Conservation (phyloP, 2,797 vertebrate species). For the Danio albolineatus region DNA sequence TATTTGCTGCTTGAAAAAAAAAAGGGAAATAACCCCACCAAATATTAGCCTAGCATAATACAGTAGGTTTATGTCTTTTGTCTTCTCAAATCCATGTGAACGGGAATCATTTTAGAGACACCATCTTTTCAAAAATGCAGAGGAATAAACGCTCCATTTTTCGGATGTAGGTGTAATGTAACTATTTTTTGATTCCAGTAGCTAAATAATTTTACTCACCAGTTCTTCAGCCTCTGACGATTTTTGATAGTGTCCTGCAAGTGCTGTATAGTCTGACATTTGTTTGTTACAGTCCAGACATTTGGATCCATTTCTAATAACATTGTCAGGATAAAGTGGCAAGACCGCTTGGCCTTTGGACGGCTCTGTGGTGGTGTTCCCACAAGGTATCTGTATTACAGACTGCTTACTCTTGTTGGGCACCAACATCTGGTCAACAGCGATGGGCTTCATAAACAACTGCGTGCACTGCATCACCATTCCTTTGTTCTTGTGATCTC, state of each 20-base stretch:
- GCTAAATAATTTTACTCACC: conserved; percentile 77
- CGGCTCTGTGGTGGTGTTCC: conserved; percentile 52
- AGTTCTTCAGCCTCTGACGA: conserved; percentile 85
- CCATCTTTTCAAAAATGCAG: too few relatives aligned
- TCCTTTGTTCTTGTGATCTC: conserved; percentile 93
- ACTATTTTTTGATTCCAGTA: neutral
- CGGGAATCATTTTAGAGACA: too few relatives aligned
- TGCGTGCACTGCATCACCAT: conserved; percentile 96
- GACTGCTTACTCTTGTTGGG: conserved; percentile 70
- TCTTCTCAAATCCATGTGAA: too few relatives aligned
- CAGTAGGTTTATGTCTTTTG: too few relatives aligned
- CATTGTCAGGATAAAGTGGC: conserved; percentile 88
- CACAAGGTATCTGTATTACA: conserved; percentile 13
- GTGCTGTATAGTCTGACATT: conserved; percentile 84
- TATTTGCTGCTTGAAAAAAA: too few relatives aligned
- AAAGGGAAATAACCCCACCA: too few relatives aligned
- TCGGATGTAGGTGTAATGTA: too few relatives aligned
- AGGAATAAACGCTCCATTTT: too few relatives aligned
- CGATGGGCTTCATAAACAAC: conserved; percentile 93
- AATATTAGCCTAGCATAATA: too few relatives aligned
- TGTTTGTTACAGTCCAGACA: conserved; percentile 95
- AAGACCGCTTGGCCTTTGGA: conserved; percentile 79
- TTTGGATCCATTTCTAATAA: conserved; percentile 84
- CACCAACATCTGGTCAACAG: conserved; percentile 90
- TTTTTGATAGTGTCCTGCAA: conserved; percentile 95